Evolutionary conservation across 2,888 invertebrate genomes (phyloP).

Genomic region (Lasioglossum marginatum): DNA sequence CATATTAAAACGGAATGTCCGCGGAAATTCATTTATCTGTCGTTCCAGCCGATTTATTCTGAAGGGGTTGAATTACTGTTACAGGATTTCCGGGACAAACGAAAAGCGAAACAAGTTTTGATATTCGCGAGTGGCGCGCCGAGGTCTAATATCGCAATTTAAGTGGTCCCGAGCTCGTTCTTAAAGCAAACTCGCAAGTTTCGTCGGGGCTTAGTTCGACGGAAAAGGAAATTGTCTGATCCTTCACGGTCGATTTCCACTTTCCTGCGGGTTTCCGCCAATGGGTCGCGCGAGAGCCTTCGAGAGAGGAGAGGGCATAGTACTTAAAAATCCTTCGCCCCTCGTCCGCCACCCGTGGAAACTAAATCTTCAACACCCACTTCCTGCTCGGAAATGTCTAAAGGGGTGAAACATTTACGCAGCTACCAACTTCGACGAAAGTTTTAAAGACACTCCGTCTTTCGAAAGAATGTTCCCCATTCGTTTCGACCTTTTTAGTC

Average conservation of each 20-base stretch:
- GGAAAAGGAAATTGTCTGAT: slow-evolving; percentile 56
- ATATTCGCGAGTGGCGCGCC: not conserved
- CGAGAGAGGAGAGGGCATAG: slow-evolving; percentile 17
- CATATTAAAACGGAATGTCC: not conserved
- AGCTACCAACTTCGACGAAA: slow-evolving; percentile 40
- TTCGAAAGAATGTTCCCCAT: slow-evolving; percentile 7
- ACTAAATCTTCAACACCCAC: slow-evolving; percentile 59
- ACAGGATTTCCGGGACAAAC: not conserved
- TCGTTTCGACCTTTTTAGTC: not conserved
- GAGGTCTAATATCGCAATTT: not conserved
- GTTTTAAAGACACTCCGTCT: slow-evolving; percentile 48
- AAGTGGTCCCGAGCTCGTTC: slow-evolving; percentile 27
- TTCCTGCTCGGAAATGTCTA: slow-evolving; percentile 57
- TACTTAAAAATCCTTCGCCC: slow-evolving; percentile 64
- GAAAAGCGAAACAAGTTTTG: not conserved
- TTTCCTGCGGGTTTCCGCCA: slow-evolving; percentile 51
- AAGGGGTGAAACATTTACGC: slow-evolving; percentile 54
- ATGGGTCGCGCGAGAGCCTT: slow-evolving; percentile 24
- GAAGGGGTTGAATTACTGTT: not conserved
- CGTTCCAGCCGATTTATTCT: not conserved
- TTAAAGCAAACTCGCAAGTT: slow-evolving; percentile 45
- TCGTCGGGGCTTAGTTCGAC: slow-evolving; percentile 24
- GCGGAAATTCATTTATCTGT: not conserved
- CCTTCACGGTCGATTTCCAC: slow-evolving; percentile 60
- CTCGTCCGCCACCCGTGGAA: slow-evolving; percentile 33